Percentiles rank a stretch among this genome's conserved stretches.
Evolutionary conservation across 2,113 vertebrate genomes (phyloP).

Genomic region (Tachysurus vachellii): DNA sequence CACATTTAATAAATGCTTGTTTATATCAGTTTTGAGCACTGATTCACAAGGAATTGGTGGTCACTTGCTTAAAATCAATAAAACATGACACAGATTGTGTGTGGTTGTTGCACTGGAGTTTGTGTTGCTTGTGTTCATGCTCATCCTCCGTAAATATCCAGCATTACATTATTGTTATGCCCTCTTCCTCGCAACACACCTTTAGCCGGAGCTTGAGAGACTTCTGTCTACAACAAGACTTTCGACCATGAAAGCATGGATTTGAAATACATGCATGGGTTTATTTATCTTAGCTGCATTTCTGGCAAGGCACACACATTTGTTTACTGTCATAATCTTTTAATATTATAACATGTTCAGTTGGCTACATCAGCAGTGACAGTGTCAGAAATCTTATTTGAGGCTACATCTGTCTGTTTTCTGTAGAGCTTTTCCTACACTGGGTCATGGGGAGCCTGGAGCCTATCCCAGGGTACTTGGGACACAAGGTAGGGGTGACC

Average conservation of each 20-base stretch:
- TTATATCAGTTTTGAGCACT: constrained; percentile 25
- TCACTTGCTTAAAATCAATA: not conserved
- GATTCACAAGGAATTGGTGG: constrained; percentile 16
- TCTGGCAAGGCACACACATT: not conserved
- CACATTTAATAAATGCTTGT: constrained; percentile 16
- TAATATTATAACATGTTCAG: not conserved
- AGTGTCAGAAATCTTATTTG: not conserved
- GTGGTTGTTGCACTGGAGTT: not conserved
- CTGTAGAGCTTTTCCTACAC: too few relatives aligned
- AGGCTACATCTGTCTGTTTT: not conserved
- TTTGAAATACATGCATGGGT: not conserved
- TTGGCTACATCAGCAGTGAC: not conserved
- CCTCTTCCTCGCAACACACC: not conserved
- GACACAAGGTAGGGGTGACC: too few relatives aligned
- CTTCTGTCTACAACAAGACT: not conserved
- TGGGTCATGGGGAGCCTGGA: too few relatives aligned
- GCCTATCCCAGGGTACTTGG: too few relatives aligned
- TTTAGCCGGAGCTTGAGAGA: not conserved
- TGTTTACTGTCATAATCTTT: not conserved
- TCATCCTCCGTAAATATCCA: not conserved
- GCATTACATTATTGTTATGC: not conserved
- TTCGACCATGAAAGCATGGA: not conserved
- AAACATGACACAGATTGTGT: not conserved
- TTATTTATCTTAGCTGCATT: not conserved
- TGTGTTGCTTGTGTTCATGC: not conserved